Percentiles rank a stretch among this genome's conserved stretches.
Conservation (phyloP, 2,113 vertebrate genomes). For the Daboia siamensis region DNA sequence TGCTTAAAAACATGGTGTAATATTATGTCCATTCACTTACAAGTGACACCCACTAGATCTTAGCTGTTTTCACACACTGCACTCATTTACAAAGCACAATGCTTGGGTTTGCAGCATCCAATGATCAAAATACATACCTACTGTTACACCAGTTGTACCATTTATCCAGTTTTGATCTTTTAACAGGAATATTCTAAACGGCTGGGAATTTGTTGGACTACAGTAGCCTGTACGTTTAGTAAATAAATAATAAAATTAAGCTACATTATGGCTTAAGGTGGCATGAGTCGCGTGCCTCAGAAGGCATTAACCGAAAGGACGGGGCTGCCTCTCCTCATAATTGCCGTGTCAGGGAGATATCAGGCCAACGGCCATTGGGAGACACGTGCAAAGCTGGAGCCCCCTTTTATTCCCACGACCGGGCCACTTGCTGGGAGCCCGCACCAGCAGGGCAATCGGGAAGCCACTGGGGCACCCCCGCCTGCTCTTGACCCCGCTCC, state of each 20-base stretch:
- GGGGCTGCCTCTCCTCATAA: background rate
- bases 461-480: background rate
- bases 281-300: background rate
- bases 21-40: background rate
- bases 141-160: no score
- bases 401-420: background rate
- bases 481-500: background rate
- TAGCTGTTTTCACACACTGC: background rate
- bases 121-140: background rate
- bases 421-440: background rate
- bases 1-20: background rate
- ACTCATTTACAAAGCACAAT: background rate
- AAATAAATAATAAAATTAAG: background rate
- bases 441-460: background rate
- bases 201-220: background rate
- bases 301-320: background rate
- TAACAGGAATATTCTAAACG: background rate
- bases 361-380: background rate
- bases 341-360: background rate
- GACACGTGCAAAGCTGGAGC: background rate
- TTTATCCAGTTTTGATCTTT: background rate
- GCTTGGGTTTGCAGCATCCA: background rate
- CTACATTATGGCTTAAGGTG: background rate
- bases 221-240: background rate
- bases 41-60: background rate